phyloP scores from a whole-genome alignment of 2,888 invertebrate genomes.

The Protophormia terraenovae region DNA sequence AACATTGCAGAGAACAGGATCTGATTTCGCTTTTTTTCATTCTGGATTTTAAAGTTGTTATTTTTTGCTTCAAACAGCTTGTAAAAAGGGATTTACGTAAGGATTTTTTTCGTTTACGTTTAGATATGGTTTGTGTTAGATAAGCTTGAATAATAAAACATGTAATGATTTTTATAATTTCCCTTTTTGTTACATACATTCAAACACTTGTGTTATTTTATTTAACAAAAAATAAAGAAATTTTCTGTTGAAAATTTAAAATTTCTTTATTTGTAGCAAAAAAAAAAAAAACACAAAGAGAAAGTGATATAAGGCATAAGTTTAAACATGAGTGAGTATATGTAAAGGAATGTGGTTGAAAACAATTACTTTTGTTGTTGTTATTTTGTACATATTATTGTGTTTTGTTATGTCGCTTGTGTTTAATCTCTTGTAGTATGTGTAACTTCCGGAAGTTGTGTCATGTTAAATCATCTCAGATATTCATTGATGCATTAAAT shows the following conservation, averaged over 20 bases:
- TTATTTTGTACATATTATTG: background rate
- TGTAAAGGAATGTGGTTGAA: background rate
- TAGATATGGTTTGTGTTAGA: slow-evolving; percentile 51
- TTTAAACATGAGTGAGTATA: background rate
- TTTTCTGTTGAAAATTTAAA: background rate
- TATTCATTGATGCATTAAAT: slow-evolving; percentile 38
- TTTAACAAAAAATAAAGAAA: background rate
- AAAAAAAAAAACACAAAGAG: background rate
- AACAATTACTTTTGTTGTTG: background rate
- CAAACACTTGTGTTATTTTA: no score
- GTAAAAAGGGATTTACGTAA: slow-evolving; percentile 39
- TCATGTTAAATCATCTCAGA: slow-evolving; percentile 46
- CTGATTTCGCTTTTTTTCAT: background rate
- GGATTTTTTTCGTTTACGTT: slow-evolving; percentile 2
- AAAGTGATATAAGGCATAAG: background rate
- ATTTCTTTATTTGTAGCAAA: background rate
- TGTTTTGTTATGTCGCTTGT: background rate
- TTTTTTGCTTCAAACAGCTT: slow-evolving; percentile 17
- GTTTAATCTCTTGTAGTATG: slow-evolving; percentile 19
- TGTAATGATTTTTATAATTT: slow-evolving; percentile 54
- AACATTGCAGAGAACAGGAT: background rate
- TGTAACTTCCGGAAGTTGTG: slow-evolving; percentile 37
- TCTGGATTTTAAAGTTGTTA: slow-evolving; percentile 20
- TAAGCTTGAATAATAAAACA: slow-evolving; percentile 58
- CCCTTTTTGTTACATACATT: background rate